Conservation (phyloP, 2,113 vertebrate genomes). For the Athene noctua region DNA sequence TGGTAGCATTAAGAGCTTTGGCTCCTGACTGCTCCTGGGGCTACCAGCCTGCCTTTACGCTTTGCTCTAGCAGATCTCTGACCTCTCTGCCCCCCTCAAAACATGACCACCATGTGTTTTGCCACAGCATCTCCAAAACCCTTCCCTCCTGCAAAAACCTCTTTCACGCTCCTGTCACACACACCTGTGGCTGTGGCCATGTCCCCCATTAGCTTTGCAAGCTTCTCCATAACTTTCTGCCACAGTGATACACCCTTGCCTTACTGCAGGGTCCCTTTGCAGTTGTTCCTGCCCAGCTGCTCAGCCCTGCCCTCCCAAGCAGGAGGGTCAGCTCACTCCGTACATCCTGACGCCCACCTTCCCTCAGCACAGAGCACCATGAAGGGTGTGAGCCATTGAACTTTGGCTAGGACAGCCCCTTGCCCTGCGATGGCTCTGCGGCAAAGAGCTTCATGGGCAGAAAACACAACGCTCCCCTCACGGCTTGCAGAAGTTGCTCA, state of each 20-base stretch:
- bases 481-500: rapidly evolving
- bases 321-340: neutral
- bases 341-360: neutral
- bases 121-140: neutral
- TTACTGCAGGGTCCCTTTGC: neutral
- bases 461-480: rapidly evolving
- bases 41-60: neutral
- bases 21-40: neutral
- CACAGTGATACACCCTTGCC: rapidly evolving
- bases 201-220: neutral
- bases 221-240: neutral
- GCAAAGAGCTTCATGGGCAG: rapidly evolving
- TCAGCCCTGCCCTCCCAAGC: rapidly evolving
- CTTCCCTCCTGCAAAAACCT: neutral
- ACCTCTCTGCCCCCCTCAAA: neutral
- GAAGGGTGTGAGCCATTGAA: rapidly evolving
- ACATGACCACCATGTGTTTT: neutral
- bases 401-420: neutral
- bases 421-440: rapidly evolving
- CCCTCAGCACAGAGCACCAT: rapidly evolving
- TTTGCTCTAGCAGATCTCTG: neutral
- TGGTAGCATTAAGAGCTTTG: neutral
- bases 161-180: neutral
- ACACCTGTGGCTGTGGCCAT: neutral
- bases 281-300: neutral